These are phyloP conservation scores for Penaeus vannamei DNA, from an alignment of 1,140 invertebrate species.

Conservation along the genomic window DNA sequence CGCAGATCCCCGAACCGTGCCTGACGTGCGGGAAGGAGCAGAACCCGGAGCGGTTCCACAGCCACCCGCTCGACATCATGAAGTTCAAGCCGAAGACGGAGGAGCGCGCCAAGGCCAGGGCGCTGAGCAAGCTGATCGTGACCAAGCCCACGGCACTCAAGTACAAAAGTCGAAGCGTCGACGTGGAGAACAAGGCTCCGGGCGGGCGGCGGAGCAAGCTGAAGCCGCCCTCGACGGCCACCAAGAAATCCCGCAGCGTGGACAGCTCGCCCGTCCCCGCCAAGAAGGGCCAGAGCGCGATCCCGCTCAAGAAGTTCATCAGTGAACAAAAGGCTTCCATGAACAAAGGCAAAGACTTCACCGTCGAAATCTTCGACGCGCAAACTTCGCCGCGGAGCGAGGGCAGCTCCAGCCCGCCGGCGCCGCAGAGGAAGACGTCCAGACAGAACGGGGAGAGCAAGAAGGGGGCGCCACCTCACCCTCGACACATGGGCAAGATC, in stretches of 20 bases:
- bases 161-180: conserved; percentile 72
- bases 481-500: conserved; percentile 46
- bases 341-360: conserved; percentile 57
- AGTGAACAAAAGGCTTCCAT: conserved; percentile 62
- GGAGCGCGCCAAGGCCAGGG: conserved; percentile 48
- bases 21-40: conserved; percentile 75
- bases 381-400: background rate
- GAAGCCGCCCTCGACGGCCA: conserved; percentile 68
- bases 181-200: conserved; percentile 49
- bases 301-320: conserved; percentile 44
- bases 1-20: conserved; percentile 74
- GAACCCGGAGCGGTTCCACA: conserved; percentile 77
- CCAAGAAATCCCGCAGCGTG: conserved; percentile 23
- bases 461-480: conserved; percentile 22
- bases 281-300: conserved; percentile 71
- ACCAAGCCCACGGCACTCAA: conserved; percentile 75
- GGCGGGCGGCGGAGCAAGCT: conserved; percentile 72
- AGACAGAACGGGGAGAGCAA: conserved; percentile 27
- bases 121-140: conserved; percentile 71
- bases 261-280: conserved; percentile 29
- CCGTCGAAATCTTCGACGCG: conserved; percentile 60
- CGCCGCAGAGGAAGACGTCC: background rate
- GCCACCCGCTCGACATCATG: conserved; percentile 73
- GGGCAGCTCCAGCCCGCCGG: conserved; percentile 23
- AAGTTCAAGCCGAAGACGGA: conserved; percentile 53